These are phyloP conservation scores for Lithobates sylvaticus DNA, from an alignment of 2,797 vertebrate species.

Conservation along the genomic window DNA sequence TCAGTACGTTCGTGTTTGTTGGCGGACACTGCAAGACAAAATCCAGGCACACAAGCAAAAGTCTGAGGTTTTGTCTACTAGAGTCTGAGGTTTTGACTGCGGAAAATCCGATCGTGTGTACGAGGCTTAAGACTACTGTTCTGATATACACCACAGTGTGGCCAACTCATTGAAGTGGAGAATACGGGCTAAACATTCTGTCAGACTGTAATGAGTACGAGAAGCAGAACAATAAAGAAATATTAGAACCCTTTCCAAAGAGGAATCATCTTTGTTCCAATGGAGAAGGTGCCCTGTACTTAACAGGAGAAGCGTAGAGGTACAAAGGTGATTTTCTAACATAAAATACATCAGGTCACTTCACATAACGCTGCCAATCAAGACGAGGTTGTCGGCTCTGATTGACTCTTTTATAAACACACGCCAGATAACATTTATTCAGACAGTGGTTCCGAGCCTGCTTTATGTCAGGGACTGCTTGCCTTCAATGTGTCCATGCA, in stretches of 20 bases:
- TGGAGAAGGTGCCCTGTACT: slow-evolving; percentile 18
- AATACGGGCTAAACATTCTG: neutral
- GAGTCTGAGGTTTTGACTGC: no score
- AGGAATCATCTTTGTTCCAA: slow-evolving; percentile 13
- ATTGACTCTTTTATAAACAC: neutral
- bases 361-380: slow-evolving; percentile 22
- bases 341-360: slow-evolving; percentile 23
- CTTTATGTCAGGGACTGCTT: neutral
- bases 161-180: slow-evolving; percentile 10
- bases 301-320: neutral
- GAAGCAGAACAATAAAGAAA: slow-evolving; percentile 22
- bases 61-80: no score
- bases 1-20: no score
- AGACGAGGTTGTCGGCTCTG: neutral
- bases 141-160: neutral
- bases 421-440: neutral
- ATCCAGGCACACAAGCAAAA: no score
- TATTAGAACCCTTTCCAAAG: neutral
- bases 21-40: no score
- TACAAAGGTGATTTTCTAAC: slow-evolving; percentile 12
- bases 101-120: no score
- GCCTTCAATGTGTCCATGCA: neutral
- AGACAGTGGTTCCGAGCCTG: neutral
- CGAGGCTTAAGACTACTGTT: neutral
- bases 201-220: slow-evolving; percentile 21